Percentiles rank a stretch among this genome's conserved stretches.
Evolutionary conservation across 2,797 vertebrate species (phyloP).

Genomic region (Typhlichthys subterraneus): DNA sequence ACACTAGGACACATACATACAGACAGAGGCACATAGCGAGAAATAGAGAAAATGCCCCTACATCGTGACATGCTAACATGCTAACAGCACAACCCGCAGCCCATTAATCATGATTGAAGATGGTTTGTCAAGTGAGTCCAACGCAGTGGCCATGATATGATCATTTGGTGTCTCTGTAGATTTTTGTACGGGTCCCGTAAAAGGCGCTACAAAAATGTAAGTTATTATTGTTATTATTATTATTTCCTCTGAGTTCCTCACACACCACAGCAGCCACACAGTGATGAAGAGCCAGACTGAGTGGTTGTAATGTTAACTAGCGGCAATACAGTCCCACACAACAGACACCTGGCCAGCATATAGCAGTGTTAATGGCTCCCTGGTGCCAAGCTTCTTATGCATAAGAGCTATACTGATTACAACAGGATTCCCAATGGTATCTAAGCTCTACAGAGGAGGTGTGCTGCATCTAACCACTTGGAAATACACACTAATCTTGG

Average conservation of each 20-base stretch:
- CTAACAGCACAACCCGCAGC: conserved; percentile 29
- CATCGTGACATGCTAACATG: conserved; percentile 25
- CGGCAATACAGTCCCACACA: conserved; percentile 31
- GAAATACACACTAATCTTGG: background rate
- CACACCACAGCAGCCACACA: conserved; percentile 32
- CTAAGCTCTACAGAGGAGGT: conserved; percentile 26
- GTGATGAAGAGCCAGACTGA: conserved; percentile 34
- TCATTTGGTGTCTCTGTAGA: conserved; percentile 13
- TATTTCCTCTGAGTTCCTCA: conserved; percentile 12
- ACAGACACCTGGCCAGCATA: conserved; percentile 48
- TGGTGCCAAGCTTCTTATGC: conserved; percentile 53
- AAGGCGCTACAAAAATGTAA: too few species aligned
- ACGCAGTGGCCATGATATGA: conserved; percentile 30
- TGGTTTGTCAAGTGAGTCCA: conserved; percentile 39
- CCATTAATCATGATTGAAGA: conserved; percentile 46
- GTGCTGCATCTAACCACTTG: conserved; percentile 19
- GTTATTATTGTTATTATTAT: too few species aligned
- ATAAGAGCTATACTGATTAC: conserved; percentile 54
- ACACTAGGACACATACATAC: background rate
- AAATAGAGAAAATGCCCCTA: background rate
- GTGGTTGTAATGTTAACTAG: conserved; percentile 48
- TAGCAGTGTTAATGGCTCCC: conserved; percentile 63
- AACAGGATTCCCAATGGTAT: conserved; percentile 44
- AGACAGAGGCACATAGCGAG: conserved; percentile 2
- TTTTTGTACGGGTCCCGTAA: too few species aligned